Base-by-base conservation (phyloP, 2,797 vertebrate species). In the Heterohyrax brucei region DNA sequence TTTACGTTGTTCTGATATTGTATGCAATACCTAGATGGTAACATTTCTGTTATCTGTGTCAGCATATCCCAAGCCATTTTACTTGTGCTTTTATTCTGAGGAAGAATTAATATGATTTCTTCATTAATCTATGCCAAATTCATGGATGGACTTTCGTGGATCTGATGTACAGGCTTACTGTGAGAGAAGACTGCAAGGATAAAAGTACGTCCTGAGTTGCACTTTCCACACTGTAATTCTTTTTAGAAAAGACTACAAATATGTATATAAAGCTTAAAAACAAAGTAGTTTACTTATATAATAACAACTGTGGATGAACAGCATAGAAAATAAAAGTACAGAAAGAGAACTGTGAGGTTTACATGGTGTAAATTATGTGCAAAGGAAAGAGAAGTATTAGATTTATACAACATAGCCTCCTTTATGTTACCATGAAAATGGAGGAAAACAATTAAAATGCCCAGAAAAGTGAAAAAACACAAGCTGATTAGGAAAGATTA, bases 361-460 rank as follows among this genome's bases (percentile, higher is more conserved):
- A 91, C 44, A 59, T 73, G 83, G 30, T 90, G 2, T 78, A 81
- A 96, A 96, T 85, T 86, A 77, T 10, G 70, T 77, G 26, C 7
- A 68, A 66, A n/a, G 24, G 83, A 85, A 94, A 87, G 39, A 80
- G 64, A 92, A 88, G 39, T 75, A 46, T 85, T 93, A 28, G 9
- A 73, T 81, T 93, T 86, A 87, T 70, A 19, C 46, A 76, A 83
- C 7, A 86, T 33, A 30, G 7, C 28, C 62, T 89, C 85, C 39
- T 39, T 66, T 78, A 44, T 3, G 13, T 87, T 89, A 77, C 12
- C 39, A 73, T 73, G 46, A 73, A 93, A 75, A 94, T 33, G 28
- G 16, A 92, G 24, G 53, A 72, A 91, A 80, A 77, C 33, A 94
- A 72, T 78, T 44, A 93, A 95, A 97, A 87, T 2, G 30, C 39